phyloP scores from a whole-genome alignment of 2,797 vertebrate species.

The Mormyrus hasselquistii region DNA sequence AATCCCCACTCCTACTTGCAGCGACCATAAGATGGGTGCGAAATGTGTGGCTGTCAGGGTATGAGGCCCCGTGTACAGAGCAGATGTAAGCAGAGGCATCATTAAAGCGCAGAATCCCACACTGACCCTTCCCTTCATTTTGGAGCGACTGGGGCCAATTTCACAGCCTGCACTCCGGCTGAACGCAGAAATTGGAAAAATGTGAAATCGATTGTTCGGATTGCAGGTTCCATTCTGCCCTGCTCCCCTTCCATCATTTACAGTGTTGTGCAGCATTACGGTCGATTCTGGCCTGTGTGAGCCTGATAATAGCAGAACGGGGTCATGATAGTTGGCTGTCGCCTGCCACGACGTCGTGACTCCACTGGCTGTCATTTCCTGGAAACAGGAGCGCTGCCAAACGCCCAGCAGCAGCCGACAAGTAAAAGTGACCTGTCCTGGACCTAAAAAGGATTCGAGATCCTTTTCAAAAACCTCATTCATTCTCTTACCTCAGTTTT shows the following conservation, averaged over 20 bases:
- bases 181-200: conserved; percentile 75
- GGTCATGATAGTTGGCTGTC: conserved; percentile 32
- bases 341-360: conserved; percentile 8
- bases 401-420: neutral
- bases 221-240: conserved; percentile 77
- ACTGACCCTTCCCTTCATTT: conserved; percentile 66
- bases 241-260: conserved; percentile 64
- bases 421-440: neutral
- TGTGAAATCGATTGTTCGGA: conserved; percentile 77
- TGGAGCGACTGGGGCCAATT: conserved; percentile 71
- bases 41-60: conserved; percentile 57
- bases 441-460: neutral
- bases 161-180: conserved; percentile 65
- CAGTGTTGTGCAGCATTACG: conserved; percentile 57
- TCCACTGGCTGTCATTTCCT: neutral
- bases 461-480: conserved; percentile 17
- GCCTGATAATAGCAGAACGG: conserved; percentile 53
- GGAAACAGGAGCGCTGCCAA: neutral
- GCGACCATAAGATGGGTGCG: conserved; percentile 37
- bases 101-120: conserved; percentile 57
- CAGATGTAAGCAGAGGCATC: conserved; percentile 59
- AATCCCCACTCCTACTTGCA: conserved; percentile 44
- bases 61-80: conserved; percentile 52
- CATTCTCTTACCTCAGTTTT: conserved; percentile 18
- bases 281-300: conserved; percentile 51